A percentile compares a stretch with the other conserved stretches of the same genome.
These are phyloP conservation scores for Lerista edwardsae DNA, from an alignment of 2,797 vertebrate genomes.

Conservation along the genomic window DNA sequence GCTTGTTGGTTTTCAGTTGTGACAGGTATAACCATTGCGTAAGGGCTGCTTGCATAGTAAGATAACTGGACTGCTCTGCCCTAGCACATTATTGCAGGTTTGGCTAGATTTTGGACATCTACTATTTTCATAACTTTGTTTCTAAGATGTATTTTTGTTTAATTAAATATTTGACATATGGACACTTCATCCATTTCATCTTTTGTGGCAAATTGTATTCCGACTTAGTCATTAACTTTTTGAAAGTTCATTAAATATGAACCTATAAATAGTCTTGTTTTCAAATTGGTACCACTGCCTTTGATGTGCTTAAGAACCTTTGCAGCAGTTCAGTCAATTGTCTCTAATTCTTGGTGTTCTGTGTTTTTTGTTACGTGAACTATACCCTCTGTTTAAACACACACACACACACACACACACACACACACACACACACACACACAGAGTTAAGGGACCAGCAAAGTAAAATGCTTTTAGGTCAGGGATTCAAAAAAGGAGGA, in stretches of 20 bases:
- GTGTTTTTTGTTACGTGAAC: conserved; percentile 4
- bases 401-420: neutral
- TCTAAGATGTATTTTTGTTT: neutral
- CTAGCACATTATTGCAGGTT: neutral
- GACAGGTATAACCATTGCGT: neutral
- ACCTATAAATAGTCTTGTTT: neutral
- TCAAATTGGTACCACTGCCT: neutral
- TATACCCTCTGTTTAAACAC: neutral
- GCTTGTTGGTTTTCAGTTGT: neutral
- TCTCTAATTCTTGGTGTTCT: neutral
- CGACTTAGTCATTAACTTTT: neutral
- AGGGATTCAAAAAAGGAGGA: conserved; percentile 29
- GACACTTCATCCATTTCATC: neutral
- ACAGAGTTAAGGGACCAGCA: neutral
- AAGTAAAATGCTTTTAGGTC: neutral
- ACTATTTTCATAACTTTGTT: neutral
- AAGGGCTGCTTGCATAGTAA: neutral
- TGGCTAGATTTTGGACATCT: neutral
- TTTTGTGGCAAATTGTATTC: neutral
- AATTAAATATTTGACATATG: neutral
- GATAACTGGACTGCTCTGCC: neutral
- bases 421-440: neutral
- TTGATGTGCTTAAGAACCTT: neutral
- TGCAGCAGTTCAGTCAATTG: neutral
- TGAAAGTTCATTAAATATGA: neutral